Evolutionary conservation across 2,888 invertebrate species (phyloP).

Genomic region (Diachrysia chrysitis): DNA sequence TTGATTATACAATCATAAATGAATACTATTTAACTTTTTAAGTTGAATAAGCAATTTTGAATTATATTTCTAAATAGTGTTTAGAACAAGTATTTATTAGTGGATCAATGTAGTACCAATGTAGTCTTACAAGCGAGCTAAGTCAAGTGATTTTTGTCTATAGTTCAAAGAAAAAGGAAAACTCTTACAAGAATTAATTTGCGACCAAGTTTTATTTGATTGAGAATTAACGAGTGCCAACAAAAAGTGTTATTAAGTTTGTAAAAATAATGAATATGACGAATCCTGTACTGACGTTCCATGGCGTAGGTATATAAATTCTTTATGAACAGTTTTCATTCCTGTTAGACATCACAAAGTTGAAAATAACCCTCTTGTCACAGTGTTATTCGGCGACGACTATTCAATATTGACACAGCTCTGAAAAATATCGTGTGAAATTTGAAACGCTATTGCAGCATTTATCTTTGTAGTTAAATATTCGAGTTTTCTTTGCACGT

Average conservation of each 20-base stretch:
- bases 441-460: conserved; percentile 27
- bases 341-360: conserved; percentile 8
- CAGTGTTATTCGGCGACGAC: conserved; percentile 33
- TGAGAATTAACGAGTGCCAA: too few relatives aligned
- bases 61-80: not conserved
- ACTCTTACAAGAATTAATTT: too few relatives aligned
- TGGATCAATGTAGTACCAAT: too few relatives aligned
- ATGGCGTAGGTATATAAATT: too few relatives aligned
- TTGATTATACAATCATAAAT: not conserved
- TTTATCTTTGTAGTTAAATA: conserved; percentile 20
- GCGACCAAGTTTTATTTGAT: too few relatives aligned
- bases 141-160: not conserved
- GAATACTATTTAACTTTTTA: not conserved
- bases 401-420: conserved; percentile 48
- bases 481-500: conserved; percentile 27
- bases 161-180: not conserved
- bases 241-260: too few relatives aligned
- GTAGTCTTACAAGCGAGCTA: not conserved
- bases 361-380: conserved; percentile 23
- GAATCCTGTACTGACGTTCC: too few relatives aligned
- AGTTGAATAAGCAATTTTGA: not conserved
- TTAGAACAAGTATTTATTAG: not conserved
- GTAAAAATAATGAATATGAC: too few relatives aligned
- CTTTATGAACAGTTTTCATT: not conserved
- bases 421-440: not conserved